Evolutionary conservation across 2,797 vertebrate species (phyloP), one percentile per base, ranked within the genome.

Genomic region (Hylomyscus alleni): DNA sequence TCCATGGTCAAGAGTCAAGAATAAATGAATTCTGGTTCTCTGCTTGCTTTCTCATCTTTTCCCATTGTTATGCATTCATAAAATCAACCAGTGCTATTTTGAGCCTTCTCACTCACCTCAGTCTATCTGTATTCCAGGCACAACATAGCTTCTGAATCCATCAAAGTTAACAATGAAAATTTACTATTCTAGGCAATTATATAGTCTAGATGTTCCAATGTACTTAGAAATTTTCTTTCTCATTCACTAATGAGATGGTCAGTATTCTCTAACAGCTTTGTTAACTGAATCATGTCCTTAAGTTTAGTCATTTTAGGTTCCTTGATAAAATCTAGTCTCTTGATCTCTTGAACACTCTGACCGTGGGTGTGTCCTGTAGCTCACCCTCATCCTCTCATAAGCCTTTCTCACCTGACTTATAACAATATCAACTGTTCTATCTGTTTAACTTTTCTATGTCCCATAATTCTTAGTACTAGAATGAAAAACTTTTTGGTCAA

Each of bases 281-380:
- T 92, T 77, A 52, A 58, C 24, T 60, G 76, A 92, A 6, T 87
- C 8, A 2, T 78, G 40, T 52, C 4, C 44, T 90, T 88, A 56
- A 26, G 5, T 84, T 88, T 15, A 62, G 11, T 34, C 44, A 29
- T 76, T n/a, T n/a, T 60, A 62, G 40, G 5, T 85, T 24, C 72
- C 19, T 82, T 58, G 47, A 73, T 78, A 94, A 86, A 54, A 54
- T 34, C 3, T 81, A 9, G 2, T 24, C 17, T 67, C 65, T 82
- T n/a, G 26, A 60, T 67, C 29, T 12, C 60, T 67, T 47, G 58
- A 54, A 54, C 9, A 54, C 31, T 83, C 73, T 52, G 90, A 56
- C 34, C 3, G 0, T 4, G 1, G 22, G 0, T 77, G 14, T 56
- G 6, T 14, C 47, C 19, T 40, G 10, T 12, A 17, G 10, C 58